A percentile compares a stretch with the other conserved stretches of the same genome.
These are phyloP conservation scores for Octodon degus DNA, from an alignment of 2,113 vertebrate species.

Conservation along the genomic window DNA sequence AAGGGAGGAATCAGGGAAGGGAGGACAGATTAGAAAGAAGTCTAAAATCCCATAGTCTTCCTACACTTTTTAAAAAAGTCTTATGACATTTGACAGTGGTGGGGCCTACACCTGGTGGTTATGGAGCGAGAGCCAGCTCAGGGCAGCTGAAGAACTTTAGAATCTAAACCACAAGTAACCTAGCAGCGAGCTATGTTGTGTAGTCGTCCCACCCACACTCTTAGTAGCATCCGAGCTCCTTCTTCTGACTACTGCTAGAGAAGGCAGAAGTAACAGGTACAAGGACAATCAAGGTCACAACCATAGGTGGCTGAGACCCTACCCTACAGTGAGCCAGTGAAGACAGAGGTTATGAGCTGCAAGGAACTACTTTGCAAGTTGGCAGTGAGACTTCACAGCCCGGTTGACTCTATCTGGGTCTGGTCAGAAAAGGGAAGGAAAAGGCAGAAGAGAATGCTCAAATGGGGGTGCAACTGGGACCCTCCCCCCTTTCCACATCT, in stretches of 20 bases:
- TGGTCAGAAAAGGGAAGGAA: not conserved
- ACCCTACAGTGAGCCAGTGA: not conserved
- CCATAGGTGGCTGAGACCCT: not conserved
- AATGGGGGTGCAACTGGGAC: not conserved
- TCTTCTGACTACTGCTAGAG: too few species aligned
- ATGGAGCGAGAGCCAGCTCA: not conserved
- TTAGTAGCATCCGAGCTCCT: not conserved
- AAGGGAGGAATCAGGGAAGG: not conserved
- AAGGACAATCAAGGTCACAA: not conserved
- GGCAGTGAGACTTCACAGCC: not conserved
- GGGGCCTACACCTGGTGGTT: not conserved
- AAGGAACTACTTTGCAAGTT: not conserved
- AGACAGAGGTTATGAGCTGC: not conserved
- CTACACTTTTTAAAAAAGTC: not conserved
- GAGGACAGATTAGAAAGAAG: not conserved
- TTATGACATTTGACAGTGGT: not conserved
- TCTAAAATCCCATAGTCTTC: not conserved
- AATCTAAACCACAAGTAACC: not conserved
- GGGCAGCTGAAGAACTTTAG: conserved; percentile 16
- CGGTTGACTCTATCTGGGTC: not conserved
- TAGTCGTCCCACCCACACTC: not conserved
- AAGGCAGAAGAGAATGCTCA: not conserved
- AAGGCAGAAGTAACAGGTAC: not conserved
- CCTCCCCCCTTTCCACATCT: not conserved
- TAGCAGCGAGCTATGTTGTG: not conserved